phyloP scores from a whole-genome alignment of 2,888 invertebrate species.

The Drosophila borborema region DNA sequence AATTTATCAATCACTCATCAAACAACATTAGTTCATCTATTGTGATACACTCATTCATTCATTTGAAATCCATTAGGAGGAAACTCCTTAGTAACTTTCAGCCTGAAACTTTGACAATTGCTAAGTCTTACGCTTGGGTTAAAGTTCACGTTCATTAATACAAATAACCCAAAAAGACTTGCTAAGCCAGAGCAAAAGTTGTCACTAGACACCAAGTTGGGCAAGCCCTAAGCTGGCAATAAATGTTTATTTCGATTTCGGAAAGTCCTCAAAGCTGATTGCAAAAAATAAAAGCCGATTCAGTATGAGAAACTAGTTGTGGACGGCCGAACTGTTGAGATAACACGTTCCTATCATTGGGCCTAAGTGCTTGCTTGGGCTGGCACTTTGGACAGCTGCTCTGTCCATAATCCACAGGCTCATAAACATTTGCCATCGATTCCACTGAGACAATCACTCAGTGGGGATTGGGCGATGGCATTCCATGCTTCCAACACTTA shows the following conservation, averaged over 20 bases:
- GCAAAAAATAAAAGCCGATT: background rate
- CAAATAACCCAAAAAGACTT: slow-evolving; percentile 8
- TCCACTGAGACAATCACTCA: slow-evolving; percentile 44
- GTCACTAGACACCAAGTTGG: background rate
- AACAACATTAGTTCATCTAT: background rate
- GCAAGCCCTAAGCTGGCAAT: background rate
- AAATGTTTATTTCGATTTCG: slow-evolving; percentile 5
- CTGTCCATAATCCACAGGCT: slow-evolving; percentile 27
- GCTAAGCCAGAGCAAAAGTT: background rate
- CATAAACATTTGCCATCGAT: slow-evolving; percentile 45
- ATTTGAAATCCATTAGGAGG: background rate
- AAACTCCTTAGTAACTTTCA: background rate
- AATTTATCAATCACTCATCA: background rate
- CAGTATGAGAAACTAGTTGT: slow-evolving; percentile 1
- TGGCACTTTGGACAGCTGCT: slow-evolving; percentile 17
- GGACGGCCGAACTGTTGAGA: slow-evolving; percentile 4
- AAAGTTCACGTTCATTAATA: slow-evolving; percentile 14
- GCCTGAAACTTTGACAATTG: background rate
- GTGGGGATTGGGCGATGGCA: slow-evolving; percentile 17
- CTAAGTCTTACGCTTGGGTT: background rate
- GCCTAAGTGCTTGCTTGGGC: slow-evolving; percentile 47
- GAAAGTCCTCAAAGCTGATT: slow-evolving; percentile 10
- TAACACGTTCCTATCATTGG: slow-evolving; percentile 47
- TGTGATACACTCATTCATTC: background rate
- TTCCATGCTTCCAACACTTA: slow-evolving; percentile 29